Evolutionary conservation across 2,797 vertebrate genomes (phyloP), one percentile per base, ranked within the genome.

Genomic region (Mallotus villosus): DNA sequence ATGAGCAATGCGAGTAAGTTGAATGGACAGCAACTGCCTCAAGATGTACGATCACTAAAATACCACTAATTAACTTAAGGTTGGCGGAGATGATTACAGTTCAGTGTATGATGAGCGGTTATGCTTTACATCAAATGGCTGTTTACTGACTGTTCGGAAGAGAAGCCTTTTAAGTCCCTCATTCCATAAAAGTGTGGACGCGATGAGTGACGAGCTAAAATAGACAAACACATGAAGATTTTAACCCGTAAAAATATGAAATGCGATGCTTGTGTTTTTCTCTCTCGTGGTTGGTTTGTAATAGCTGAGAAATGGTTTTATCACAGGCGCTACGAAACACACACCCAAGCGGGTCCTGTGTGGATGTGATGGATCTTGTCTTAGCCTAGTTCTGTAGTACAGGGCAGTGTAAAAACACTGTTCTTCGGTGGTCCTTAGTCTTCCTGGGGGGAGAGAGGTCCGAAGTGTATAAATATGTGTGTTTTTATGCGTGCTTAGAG

Each of bases 61-160:
- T 63, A 60, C 4, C 57, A 46, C 63, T 65, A 14, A 32, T 46
- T 11, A 51, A 46, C 4, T 4, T 5, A 17, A 34, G 37, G 37
- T 41, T 41, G 1, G 1, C 9, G 1, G 37, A 41, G 37, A 41
- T 41, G 37, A 37, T 37, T 9, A 46, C 24, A 19, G 0, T 34
- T 41, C 0, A 63, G 74, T 2, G 63, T 77, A 83, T 65, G 69
- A 79, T 59, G 24, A 73, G 85, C 74, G 73, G 81, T 76, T 73
- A 70, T 1, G 37, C 8, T 79, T 67, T 81, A 12, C 58, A 70
- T 71, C 51, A 9, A 55, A 63, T 76, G 70, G 32, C 27, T 46
- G 66, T 73, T 61, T 75, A 70, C 59, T 63, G 27, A 68, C 62
- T 32, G 41, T 75, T 62, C 78, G 55, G 63, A 81, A 81, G 79